Base-by-base conservation (phyloP, 2,888 invertebrate genomes). In the Ligdia adustata region DNA sequence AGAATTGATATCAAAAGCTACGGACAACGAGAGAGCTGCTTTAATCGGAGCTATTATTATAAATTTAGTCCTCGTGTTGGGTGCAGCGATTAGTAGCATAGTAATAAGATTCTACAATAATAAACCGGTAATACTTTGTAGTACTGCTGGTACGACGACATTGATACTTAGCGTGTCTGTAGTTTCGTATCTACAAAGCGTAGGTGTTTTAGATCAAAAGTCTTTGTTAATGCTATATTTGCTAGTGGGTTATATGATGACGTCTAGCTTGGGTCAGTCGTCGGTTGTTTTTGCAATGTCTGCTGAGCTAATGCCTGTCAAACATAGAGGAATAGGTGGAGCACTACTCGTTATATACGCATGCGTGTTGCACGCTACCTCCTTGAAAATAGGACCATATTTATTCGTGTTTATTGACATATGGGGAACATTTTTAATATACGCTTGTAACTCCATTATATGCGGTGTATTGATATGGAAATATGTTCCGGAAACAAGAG, bases 401-500 rank as follows among this genome's bases (percentile, higher is more conserved):
- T 28, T 52, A 11, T 39, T 52, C 2, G 5, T 24, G 4, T 38
- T 27, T 16, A 28, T 42, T 4, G 6, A 33, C 12, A 3, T 38
- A 2, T 37, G 28, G 18, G 48, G 48, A 3, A 38, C 42, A 1
- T 32, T 42, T 24, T 9, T 38, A 18, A 1, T 48, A 3, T 48
- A 26, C 4, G 32, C 48, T 4, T 4, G 16, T 0, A 38, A 27
- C 13, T 38, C 33, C 3, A 18, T 37, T 3, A 4, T 49, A 4
- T 55, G 55, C 9, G 40, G 40, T 1, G 14, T 51, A 5, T 20
- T 49, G 5, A 43, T 61, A 11, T 53, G 55, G 51, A 50, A 24
- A 20, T 58, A 42, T 37, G 31, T 60, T 0, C 60, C 60, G 0
- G 57, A 60, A 28, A 56, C 60, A 5, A 56, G 49, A 13, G 46